These are phyloP conservation scores for Dromiciops gliroides DNA, from an alignment of 2,113 vertebrate species.

Conservation along the genomic window DNA sequence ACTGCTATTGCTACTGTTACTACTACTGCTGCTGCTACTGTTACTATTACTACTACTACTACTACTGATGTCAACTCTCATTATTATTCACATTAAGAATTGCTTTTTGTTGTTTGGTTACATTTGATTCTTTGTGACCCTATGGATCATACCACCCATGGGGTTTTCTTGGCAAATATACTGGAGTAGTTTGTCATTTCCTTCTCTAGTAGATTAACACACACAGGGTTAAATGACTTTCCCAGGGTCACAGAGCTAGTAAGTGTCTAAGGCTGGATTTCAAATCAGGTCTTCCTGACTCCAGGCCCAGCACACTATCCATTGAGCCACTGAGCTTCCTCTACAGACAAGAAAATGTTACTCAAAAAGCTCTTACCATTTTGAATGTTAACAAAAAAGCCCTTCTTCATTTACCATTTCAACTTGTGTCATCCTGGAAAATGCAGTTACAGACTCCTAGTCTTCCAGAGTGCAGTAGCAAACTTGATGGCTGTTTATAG, in stretches of 20 bases:
- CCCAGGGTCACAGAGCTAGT: neutral
- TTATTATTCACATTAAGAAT: neutral
- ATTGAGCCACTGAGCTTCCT: neutral
- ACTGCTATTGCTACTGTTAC: too few relatives aligned
- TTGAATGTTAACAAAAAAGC: neutral
- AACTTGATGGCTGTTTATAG: neutral
- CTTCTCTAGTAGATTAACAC: neutral
- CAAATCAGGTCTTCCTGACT: neutral
- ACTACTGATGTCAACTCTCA: neutral
- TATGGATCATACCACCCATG: neutral
- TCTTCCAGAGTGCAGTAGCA: neutral
- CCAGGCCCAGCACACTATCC: neutral
- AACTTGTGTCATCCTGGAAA: neutral
- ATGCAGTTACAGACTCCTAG: neutral
- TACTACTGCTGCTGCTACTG: too few relatives aligned
- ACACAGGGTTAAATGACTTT: neutral
- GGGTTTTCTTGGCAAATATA: neutral
- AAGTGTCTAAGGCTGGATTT: neutral
- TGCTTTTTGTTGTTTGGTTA: neutral
- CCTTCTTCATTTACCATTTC: slow-evolving; percentile 4
- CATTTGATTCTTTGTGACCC: too few relatives aligned
- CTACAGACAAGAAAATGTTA: neutral
- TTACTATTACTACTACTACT: neutral
- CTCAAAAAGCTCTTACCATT: neutral
- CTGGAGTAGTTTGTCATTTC: neutral